Evolutionary conservation across 2,888 invertebrate genomes (phyloP).

Genomic region (Diarsia mendica): DNA sequence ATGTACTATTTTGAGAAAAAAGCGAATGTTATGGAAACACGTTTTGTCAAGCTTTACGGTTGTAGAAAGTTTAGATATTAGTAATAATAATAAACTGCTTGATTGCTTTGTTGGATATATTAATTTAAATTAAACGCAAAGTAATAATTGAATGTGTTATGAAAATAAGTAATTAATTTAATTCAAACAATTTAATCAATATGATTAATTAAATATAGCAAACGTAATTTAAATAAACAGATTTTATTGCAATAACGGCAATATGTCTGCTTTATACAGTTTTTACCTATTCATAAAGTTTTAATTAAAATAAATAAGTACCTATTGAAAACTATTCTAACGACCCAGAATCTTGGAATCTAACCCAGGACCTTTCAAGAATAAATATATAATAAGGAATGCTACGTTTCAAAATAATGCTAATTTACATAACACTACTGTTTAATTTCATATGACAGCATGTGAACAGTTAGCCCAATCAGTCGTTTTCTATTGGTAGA

Average conservation of each 20-base stretch:
- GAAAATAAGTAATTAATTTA: conserved; percentile 4
- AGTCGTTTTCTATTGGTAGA: background rate
- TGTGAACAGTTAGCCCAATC: background rate
- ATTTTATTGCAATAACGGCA: background rate
- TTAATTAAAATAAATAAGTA: too few relatives aligned
- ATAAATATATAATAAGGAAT: too few relatives aligned
- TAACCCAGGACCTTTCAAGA: too few relatives aligned
- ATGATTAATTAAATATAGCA: background rate
- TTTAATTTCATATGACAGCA: background rate
- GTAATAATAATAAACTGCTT: background rate
- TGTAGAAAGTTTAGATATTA: background rate
- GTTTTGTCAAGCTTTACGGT: conserved; percentile 24
- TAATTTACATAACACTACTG: background rate
- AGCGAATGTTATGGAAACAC: conserved; percentile 30
- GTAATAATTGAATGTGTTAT: background rate
- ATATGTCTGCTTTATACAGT: too few relatives aligned
- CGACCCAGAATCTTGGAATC: too few relatives aligned
- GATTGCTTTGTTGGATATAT: background rate
- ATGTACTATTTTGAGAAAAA: background rate
- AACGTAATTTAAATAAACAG: too few relatives aligned
- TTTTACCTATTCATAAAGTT: too few relatives aligned
- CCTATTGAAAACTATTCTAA: too few relatives aligned
- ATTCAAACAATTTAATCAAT: background rate
- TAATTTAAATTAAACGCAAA: conserved; percentile 8
- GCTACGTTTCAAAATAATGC: background rate